phyloP scores from a whole-genome alignment of 2,113 vertebrate genomes.

The Sylvietta virens region DNA sequence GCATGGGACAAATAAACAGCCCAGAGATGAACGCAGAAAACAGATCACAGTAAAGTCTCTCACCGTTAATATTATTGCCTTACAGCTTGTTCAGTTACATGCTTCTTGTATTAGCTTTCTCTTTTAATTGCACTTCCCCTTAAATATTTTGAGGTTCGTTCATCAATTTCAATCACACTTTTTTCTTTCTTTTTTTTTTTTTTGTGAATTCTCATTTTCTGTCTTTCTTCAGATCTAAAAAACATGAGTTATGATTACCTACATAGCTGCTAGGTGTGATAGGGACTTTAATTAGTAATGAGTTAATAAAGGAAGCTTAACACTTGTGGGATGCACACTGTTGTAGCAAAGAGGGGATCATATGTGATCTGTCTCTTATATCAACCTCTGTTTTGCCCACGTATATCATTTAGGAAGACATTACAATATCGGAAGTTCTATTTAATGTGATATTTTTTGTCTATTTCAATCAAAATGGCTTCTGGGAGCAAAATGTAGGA shows the following conservation, averaged over 20 bases:
- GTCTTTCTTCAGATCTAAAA: neutral
- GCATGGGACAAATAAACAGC: neutral
- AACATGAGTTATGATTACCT: neutral
- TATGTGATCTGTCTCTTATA: neutral
- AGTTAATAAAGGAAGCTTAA: neutral
- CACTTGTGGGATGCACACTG: neutral
- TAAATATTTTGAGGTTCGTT: neutral
- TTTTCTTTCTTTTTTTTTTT: too few species aligned
- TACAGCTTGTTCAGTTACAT: neutral
- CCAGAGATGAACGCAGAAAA: neutral
- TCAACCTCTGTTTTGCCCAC: neutral
- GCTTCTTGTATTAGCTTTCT: neutral
- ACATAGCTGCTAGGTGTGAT: neutral
- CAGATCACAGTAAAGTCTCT: neutral
- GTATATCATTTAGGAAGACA: accelerated
- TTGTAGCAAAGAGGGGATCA: neutral
- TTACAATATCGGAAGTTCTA: neutral
- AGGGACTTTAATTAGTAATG: neutral
- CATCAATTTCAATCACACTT: neutral
- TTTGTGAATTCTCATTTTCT: neutral
- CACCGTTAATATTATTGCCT: neutral
- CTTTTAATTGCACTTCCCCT: neutral
- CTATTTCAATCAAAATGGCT: neutral
- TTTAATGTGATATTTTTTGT: neutral
- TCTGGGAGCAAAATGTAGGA: neutral